Conservation (phyloP, 2,797 vertebrate species). For the Linurgus olivaceus region DNA sequence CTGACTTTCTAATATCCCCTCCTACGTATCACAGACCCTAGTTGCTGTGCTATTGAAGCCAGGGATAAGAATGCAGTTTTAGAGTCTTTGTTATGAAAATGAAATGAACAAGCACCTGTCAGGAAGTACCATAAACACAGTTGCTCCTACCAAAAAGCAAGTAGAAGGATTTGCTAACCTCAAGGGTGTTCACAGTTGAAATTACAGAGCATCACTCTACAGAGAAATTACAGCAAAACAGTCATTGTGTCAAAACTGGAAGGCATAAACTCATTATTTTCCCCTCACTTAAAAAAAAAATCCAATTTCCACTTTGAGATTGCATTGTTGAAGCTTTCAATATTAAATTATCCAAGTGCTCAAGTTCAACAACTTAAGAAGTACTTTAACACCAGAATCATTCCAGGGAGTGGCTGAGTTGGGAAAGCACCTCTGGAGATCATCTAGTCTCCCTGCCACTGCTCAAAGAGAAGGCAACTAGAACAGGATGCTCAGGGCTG, state of each 20-base stretch:
- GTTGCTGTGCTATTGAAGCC: neutral
- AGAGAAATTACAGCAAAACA: neutral
- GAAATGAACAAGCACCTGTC: neutral
- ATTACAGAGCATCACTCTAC: neutral
- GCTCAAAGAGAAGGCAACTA: neutral
- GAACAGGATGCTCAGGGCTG: neutral
- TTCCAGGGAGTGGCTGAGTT: neutral
- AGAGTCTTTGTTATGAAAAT: neutral
- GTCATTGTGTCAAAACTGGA: neutral
- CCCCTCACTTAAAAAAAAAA: neutral
- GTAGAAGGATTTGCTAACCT: neutral
- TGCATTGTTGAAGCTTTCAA: neutral
- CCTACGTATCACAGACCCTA: neutral
- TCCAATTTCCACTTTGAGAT: neutral
- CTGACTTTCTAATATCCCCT: neutral
- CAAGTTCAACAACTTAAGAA: neutral
- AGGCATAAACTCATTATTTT: neutral
- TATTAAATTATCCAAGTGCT: neutral
- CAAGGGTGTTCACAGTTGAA: neutral
- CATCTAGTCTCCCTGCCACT: rapidly evolving
- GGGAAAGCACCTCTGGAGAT: neutral
- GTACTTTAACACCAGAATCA: neutral
- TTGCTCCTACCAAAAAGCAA: neutral
- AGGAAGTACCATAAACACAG: neutral
- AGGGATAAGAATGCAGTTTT: neutral